Conservation (phyloP, 2,888 invertebrate species). For the Leucophora obtusa region DNA sequence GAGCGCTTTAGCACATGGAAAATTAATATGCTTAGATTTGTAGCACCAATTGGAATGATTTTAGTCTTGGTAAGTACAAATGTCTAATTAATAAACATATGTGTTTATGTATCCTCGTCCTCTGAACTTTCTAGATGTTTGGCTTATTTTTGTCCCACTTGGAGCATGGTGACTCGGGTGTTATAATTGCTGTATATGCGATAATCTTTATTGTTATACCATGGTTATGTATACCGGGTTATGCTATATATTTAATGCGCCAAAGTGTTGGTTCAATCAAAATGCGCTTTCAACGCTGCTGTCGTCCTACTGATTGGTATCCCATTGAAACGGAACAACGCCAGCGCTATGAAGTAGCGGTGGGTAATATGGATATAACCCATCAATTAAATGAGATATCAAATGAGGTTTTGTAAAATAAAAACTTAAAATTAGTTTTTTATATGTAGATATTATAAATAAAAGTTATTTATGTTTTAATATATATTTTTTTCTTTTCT, state of each 20-base stretch:
- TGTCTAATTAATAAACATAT: slow-evolving; percentile 6
- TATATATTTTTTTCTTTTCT: too few species aligned
- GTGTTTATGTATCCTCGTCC: too few species aligned
- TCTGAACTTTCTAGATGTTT: slow-evolving; percentile 32
- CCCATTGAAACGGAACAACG: slow-evolving; percentile 72
- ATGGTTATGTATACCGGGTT: slow-evolving; percentile 72
- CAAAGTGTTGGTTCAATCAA: slow-evolving; percentile 70
- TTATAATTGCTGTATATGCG: slow-evolving; percentile 49
- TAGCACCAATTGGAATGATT: slow-evolving; percentile 72
- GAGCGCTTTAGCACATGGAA: slow-evolving; percentile 80
- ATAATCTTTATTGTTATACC: slow-evolving; percentile 68
- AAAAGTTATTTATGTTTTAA: too few species aligned
- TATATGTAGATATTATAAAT: too few species aligned
- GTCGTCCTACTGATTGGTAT: slow-evolving; percentile 77
- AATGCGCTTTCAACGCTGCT: slow-evolving; percentile 71
- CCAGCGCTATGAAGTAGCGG: slow-evolving; percentile 72
- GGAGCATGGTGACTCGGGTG: slow-evolving; percentile 57
- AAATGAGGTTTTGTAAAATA: slow-evolving; percentile 48
- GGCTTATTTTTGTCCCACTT: slow-evolving; percentile 6
- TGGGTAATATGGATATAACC: slow-evolving; percentile 73
- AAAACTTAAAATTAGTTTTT: too few species aligned
- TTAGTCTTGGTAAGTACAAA: slow-evolving; percentile 67
- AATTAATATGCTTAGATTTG: slow-evolving; percentile 72
- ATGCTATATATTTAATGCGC: slow-evolving; percentile 69
- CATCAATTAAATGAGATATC: slow-evolving; percentile 73